These are phyloP conservation scores for Ambastaia sidthimunki DNA, from an alignment of 2,797 vertebrate genomes.

Conservation along the genomic window DNA sequence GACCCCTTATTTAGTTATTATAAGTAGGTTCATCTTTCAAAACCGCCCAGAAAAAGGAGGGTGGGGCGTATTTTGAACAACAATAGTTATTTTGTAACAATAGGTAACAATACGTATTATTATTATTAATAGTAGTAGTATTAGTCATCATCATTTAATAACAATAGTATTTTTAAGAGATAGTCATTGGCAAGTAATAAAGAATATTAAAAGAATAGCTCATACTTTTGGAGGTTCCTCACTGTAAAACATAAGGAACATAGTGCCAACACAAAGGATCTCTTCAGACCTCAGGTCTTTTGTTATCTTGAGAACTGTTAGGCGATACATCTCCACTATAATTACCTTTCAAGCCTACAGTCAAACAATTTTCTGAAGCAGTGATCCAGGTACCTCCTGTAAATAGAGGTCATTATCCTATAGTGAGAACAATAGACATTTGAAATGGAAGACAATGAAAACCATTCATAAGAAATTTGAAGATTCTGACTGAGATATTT, in stretches of 20 bases:
- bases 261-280: constrained; percentile 27
- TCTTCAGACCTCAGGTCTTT: constrained; percentile 24
- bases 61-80: too few species aligned
- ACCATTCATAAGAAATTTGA: background rate
- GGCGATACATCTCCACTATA: constrained; percentile 5
- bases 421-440: constrained; percentile 39
- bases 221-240: background rate
- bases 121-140: too few species aligned
- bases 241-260: background rate
- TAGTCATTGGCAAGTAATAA: background rate
- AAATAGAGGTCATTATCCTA: constrained; percentile 28
- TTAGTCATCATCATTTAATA: too few species aligned
- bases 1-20: background rate
- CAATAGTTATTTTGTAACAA: too few species aligned
- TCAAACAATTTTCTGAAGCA: constrained; percentile 53
- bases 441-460: constrained; percentile 17
- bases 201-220: constrained; percentile 1
- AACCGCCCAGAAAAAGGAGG: too few species aligned
- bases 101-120: too few species aligned
- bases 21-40: background rate
- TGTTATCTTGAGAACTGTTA: constrained; percentile 4
- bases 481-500: background rate
- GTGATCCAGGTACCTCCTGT: constrained; percentile 38
- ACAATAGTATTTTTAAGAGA: background rate
- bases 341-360: constrained; percentile 1